Base-by-base conservation (phyloP, 2,888 invertebrate species). In the Drosophila buzzatii region DNA sequence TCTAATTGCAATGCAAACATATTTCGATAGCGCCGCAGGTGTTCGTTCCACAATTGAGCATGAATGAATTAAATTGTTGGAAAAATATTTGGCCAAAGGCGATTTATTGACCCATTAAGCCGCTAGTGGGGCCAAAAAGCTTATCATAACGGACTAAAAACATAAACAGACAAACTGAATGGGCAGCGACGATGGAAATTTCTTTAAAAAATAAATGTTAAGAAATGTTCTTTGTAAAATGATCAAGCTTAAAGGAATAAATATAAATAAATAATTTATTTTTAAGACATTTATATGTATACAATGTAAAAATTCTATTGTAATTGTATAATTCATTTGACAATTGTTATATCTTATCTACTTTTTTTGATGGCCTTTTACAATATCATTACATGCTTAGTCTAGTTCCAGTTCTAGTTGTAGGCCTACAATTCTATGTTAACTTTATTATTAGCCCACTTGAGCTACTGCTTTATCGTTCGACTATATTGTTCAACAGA, bases 1-100 rank as follows among this genome's bases (percentile, higher is more conserved):
- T 77, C 80, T 90, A 85, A 85, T 88, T 88, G 85, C 90, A 85
- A 80, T 69, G 76, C 82, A 90, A 85, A 85, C 85, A 88, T 65
- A 85, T 75, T 72, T 57, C 18, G 35, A 49, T 58, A 18, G 72
- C 67, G 52, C 72, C 51, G 56, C 78, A 83, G 77, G 81, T 78
- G 81, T 16, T 78, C 78, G 81, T 9, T 72, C 78, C 27, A 44
- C 45, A 70, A 69, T 63, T 74, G 73, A 27, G 6, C 67, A 78
- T 83, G 64, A 83, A 81, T 76, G 70, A 66, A 84, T 76, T 73
- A 76, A 86, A 83, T 89, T 71, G 86, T 78, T 86, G 58, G 4
- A 70, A 70, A 76, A 84, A 89, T 86, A 81, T 75, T 89, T 69
- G 47, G 76, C 67, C 81, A 70, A 69, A 45, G 58, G 51, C 66